phyloP scores from a whole-genome alignment of 1,140 invertebrate species.

The Planococcus citri region DNA sequence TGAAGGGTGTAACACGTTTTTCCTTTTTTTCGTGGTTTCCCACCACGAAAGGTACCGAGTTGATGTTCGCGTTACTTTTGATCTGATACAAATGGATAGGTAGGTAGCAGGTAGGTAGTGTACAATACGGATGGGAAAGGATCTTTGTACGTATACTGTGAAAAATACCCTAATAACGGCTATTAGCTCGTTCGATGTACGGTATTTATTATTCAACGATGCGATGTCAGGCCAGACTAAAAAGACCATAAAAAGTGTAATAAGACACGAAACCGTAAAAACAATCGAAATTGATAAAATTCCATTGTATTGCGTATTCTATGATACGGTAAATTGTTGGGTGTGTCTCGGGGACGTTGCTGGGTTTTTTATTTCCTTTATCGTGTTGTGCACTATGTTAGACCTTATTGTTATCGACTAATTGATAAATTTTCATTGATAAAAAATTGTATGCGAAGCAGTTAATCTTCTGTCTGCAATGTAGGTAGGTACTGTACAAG shows the following conservation, averaged over 20 bases:
- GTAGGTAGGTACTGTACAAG: too few relatives aligned
- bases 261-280: not conserved
- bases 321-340: not conserved
- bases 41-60: too few relatives aligned
- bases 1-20: too few relatives aligned
- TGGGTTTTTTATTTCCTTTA: not conserved
- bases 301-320: not conserved
- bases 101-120: too few relatives aligned
- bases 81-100: too few relatives aligned
- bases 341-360: not conserved
- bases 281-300: slow-evolving; percentile 4
- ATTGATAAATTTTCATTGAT: slow-evolving; percentile 1
- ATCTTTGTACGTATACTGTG: not conserved
- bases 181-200: not conserved
- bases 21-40: too few relatives aligned
- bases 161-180: not conserved
- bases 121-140: too few relatives aligned
- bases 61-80: too few relatives aligned
- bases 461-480: not conserved
- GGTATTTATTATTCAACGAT: slow-evolving; percentile 9
- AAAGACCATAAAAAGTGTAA: not conserved
- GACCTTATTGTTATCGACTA: not conserved
- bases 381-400: not conserved
- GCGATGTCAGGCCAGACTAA: not conserved
- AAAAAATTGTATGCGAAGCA: not conserved